Evolutionary conservation across 2,888 invertebrate genomes (phyloP).

Genomic region (Pantelozetes paolii): DNA sequence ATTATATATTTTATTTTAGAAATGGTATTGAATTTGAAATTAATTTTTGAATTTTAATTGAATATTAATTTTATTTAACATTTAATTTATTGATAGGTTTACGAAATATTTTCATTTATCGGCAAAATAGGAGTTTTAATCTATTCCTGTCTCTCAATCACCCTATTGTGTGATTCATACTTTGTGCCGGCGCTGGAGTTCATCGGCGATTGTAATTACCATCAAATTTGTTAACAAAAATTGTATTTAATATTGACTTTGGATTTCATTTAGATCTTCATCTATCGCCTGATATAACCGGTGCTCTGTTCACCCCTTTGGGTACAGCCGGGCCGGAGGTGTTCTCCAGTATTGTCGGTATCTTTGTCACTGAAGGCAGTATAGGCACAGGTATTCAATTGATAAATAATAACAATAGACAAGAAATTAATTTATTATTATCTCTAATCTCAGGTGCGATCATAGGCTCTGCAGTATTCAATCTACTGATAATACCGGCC

Average conservation of each 20-base stretch:
- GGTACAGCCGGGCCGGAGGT: slow-evolving; percentile 18
- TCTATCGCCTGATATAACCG: slow-evolving; percentile 14
- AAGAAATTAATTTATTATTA: background rate
- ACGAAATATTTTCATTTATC: slow-evolving; percentile 21
- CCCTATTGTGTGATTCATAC: slow-evolving; percentile 12
- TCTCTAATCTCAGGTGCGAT: slow-evolving; percentile 65
- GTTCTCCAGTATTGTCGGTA: slow-evolving; percentile 9
- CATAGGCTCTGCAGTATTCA: slow-evolving; percentile 80
- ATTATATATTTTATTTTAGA: background rate
- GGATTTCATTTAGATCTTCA: background rate
- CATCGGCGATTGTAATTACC: slow-evolving; percentile 11
- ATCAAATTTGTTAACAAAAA: background rate
- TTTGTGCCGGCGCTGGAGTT: slow-evolving; percentile 21
- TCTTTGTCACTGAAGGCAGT: slow-evolving; percentile 22
- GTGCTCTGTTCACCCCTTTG: slow-evolving; percentile 21
- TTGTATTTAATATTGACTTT: background rate
- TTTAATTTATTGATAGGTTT: background rate
- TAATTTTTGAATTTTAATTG: background rate
- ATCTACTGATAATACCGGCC: slow-evolving; percentile 67
- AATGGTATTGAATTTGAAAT: slow-evolving; percentile 5
- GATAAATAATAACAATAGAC: background rate
- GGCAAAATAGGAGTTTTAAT: slow-evolving; percentile 25
- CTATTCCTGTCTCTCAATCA: slow-evolving; percentile 23
- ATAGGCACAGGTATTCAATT: slow-evolving; percentile 21
- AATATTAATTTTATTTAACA: background rate